Evolutionary conservation across 2,113 vertebrate species (phyloP).

Genomic region (Syngnathus typhle): DNA sequence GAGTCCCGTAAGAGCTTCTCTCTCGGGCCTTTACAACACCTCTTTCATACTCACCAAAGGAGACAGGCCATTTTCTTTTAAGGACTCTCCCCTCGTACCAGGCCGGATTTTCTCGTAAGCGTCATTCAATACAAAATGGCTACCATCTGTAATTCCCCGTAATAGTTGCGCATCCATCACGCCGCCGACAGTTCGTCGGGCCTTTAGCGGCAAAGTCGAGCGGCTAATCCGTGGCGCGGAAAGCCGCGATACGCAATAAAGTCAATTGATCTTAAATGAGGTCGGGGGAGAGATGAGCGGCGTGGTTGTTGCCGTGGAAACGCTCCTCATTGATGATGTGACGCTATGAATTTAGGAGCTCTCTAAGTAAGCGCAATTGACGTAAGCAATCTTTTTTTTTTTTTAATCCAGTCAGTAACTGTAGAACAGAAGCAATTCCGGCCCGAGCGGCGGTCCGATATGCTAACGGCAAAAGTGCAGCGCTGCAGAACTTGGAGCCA

Average conservation of each 20-base stretch:
- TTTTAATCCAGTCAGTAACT: not conserved
- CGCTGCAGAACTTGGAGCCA: constrained; percentile 42
- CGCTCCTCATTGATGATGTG: not conserved
- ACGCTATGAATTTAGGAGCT: not conserved
- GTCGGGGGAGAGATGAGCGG: not conserved
- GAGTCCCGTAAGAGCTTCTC: constrained; percentile 22
- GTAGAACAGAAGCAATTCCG: not conserved
- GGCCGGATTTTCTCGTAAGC: not conserved
- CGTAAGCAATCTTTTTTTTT: not conserved
- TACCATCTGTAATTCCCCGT: not conserved
- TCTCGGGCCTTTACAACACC: constrained; percentile 6
- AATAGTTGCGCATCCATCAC: not conserved
- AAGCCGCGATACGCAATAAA: not conserved
- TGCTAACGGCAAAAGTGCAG: constrained; percentile 32
- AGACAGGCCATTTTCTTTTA: constrained; percentile 15
- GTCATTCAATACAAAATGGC: not conserved
- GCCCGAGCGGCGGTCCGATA: not conserved
- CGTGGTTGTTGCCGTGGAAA: not conserved
- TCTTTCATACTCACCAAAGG: constrained; percentile 2
- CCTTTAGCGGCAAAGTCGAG: not conserved
- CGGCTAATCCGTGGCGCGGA: not conserved
- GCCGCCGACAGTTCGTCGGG: not conserved
- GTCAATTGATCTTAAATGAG: not conserved
- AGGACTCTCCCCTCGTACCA: not conserved
- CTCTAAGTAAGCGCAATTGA: not conserved